Evolutionary conservation across 2,888 invertebrate species (phyloP), one percentile per base, ranked within the genome.

Genomic region (Bombylius discolor): DNA sequence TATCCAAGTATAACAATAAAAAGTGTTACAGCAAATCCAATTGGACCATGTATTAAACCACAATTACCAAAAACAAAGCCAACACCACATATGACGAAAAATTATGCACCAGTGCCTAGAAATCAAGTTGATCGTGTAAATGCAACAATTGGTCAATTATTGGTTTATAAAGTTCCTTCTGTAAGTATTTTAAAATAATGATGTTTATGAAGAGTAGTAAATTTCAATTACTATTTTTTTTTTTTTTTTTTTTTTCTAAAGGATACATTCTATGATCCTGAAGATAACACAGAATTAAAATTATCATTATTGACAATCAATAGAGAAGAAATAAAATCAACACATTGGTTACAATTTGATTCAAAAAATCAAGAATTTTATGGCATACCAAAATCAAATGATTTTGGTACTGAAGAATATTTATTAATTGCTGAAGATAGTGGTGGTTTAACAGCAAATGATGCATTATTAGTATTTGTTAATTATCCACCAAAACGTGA

Each of bases 271-370:
- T 90, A 84, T 72, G 94, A 94, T 76, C 84, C 85, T 0, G 90
- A 93, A 70, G 91, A 91, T 68, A 86, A 86, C 14, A 82, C 82
- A 60, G 84, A 89, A 0, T 76, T 95, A 61, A 81, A 81, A 49
- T 78, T 95, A 61, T 81, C 84, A 0, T 76, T 93, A 0, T 78
- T 87, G 50, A 87, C 86, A 58, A 82, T 80, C 62, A 86, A 90
- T 64, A 79, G 86, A 56, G 79, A 80, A 6, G 78, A 81, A 51
- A 76, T 91, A 34, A 80, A 82, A 7, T 66, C 78, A 0, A 77
- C 81, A 13, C 84, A 86, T 68, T 96, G 95, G 94, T 73, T 96
- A 60, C 91, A 92, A 71, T 92, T 94, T 69, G 92, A 95, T 70
- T 78, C 79, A 3, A 87, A 86, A 66, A 91, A 90, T 75, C 87